Evolutionary conservation across 2,797 vertebrate species (phyloP), one percentile per base, ranked within the genome.

Genomic region (Adelosebastes latens): DNA sequence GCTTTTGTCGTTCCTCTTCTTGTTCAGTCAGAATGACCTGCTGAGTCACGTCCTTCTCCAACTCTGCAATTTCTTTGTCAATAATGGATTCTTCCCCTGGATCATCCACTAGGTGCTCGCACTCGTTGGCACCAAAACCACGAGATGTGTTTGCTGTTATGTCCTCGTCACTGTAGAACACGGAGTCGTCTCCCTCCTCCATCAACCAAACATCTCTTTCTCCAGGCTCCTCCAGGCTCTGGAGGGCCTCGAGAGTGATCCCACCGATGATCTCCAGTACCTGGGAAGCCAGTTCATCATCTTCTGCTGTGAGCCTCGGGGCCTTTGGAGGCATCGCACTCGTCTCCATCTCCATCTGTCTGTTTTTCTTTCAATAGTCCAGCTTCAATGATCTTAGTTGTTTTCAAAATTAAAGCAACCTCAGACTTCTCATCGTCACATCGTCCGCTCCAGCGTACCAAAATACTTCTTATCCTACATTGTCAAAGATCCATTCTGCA

Each of bases 131-230:
- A 25, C 75, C 80, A 16, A 72, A 56, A 55, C 75, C 61, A 2
- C 36, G 1, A 27, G 71, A 36, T 22, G 25, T 2, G 24, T 62
- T 42, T 6, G 31, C 52, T 32, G 66, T 56, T 1, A 6, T 29
- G n/a, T 82, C 94, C 25, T 93, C 92, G 0, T 94, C 92, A 2
- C 93, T 93, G 88, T 94, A 95, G 81, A 96, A 95, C 32, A 95
- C 94, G 0, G 94, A 94, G 87, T 95, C 93, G 3, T 96, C 93
- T 61, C 94, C 94, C 64, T 94, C 92, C 39, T 94, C 92, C 72
- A 82, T 31, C 1, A 71, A 77, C 84, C 87, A 90, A 11, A 79
- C 31, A 0, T 85, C 82, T 53, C 29, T 79, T 3, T 90, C 77
- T 20, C 90, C 94, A 0, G 80, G 25, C 0, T 89, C 92, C 1